Percentiles rank a stretch among this genome's conserved stretches.
Conservation (phyloP, 2,888 invertebrate genomes). For the Drosophila monieri region DNA sequence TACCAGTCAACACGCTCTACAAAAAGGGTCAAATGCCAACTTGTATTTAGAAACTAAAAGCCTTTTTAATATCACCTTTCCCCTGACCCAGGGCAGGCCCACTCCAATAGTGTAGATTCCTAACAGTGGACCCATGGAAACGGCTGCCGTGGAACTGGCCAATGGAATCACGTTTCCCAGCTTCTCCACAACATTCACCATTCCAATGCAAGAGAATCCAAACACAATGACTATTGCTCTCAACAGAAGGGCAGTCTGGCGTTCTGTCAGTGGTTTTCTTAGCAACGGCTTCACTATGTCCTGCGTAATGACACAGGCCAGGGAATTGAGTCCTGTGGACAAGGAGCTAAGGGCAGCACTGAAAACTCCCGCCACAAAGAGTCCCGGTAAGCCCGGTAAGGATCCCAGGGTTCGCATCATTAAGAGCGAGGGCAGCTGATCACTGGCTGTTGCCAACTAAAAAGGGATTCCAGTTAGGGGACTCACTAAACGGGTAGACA, state of each 20-base stretch:
- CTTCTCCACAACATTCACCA: conserved; percentile 89
- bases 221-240: conserved; percentile 88
- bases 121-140: conserved; percentile 88
- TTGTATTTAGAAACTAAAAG: neutral
- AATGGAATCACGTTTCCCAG: conserved; percentile 89
- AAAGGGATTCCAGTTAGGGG: neutral
- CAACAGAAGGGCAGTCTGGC: conserved; percentile 86
- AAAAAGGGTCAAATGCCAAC: neutral
- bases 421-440: conserved; percentile 92
- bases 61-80: conserved; percentile 84
- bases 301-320: conserved; percentile 92
- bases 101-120: conserved; percentile 90
- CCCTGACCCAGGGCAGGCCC: conserved; percentile 87
- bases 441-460: conserved; percentile 90
- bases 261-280: conserved; percentile 85
- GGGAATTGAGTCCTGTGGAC: conserved; percentile 91
- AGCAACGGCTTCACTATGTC: conserved; percentile 89
- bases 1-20: conserved; percentile 89
- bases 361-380: conserved; percentile 95
- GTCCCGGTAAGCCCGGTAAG: conserved; percentile 92
- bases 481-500: neutral
- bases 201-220: conserved; percentile 87
- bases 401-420: conserved; percentile 93
- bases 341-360: conserved; percentile 94
- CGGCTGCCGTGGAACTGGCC: conserved; percentile 87